These are phyloP conservation scores for Sicus ferrugineus DNA, from an alignment of 2,888 invertebrate species.

Conservation along the genomic window DNA sequence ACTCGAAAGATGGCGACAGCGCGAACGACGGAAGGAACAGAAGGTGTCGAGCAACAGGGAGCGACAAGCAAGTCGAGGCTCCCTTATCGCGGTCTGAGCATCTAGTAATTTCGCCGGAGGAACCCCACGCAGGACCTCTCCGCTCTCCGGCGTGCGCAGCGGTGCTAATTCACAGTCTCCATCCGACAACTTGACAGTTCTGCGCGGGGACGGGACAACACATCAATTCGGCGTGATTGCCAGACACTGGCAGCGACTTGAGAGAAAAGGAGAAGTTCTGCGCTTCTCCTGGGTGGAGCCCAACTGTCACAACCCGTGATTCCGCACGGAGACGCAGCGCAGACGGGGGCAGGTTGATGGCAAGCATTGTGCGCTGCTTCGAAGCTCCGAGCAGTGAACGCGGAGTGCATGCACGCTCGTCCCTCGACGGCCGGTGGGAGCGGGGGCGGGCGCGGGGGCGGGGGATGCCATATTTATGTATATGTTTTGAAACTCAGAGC, in stretches of 20 bases:
- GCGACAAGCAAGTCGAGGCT: not conserved
- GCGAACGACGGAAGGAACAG: constrained; percentile 2
- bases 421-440: not conserved
- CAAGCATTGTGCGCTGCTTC: constrained; percentile 8
- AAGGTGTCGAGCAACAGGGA: constrained; percentile 23
- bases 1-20: constrained; percentile 32
- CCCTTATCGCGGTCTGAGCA: constrained; percentile 18
- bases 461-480: constrained; percentile 11
- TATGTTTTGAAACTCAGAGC: constrained; percentile 18
- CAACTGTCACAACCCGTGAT: constrained; percentile 1
- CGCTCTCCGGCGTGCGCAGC: not conserved
- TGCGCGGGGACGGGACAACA: not conserved
- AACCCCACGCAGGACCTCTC: not conserved
- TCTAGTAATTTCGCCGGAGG: constrained; percentile 22
- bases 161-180: constrained; percentile 24
- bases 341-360: not conserved
- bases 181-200: constrained; percentile 23
- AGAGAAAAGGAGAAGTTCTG: constrained; percentile 1
- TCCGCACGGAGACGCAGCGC: constrained; percentile 2
- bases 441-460: not conserved
- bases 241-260: not conserved
- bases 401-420: constrained; percentile 2
- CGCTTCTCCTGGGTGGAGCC: constrained; percentile 14
- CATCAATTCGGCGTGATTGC: constrained; percentile 18
- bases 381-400: not conserved